phyloP scores from a whole-genome alignment of 2,797 vertebrate genomes.

The Enteromius viviparus region DNA sequence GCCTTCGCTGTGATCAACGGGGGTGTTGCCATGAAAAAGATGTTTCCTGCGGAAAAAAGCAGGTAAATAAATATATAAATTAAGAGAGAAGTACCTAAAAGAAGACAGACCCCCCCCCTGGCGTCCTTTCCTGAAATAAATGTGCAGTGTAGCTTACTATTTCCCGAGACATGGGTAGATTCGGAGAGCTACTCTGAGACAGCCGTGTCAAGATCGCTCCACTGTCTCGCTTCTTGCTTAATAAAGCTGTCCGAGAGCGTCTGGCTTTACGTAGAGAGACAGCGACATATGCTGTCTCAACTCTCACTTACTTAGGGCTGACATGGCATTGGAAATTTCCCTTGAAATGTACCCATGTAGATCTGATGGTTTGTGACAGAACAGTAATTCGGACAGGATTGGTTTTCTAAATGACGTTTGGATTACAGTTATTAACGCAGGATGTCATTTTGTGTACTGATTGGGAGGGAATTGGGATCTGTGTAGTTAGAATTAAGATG shows the following conservation, averaged over 20 bases:
- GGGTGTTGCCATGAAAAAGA: slow-evolving; percentile 22
- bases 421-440: slow-evolving; percentile 14
- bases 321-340: slow-evolving; percentile 16
- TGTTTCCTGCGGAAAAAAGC: slow-evolving; percentile 42
- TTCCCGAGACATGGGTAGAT: not conserved
- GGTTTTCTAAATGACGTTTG: slow-evolving; percentile 14
- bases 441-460: not conserved
- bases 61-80: slow-evolving; percentile 46
- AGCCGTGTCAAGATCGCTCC: not conserved
- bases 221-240: slow-evolving; percentile 12
- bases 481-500: slow-evolving; percentile 6
- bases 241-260: slow-evolving; percentile 19
- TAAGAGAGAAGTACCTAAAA: slow-evolving; percentile 57
- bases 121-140: slow-evolving; percentile 76
- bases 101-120: slow-evolving; percentile 72
- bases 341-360: not conserved
- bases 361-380: not conserved
- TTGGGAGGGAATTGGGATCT: not conserved
- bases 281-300: slow-evolving; percentile 22
- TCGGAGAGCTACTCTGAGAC: not conserved
- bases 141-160: slow-evolving; percentile 25
- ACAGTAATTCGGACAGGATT: not conserved
- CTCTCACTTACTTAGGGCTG: slow-evolving; percentile 23
- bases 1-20: slow-evolving; percentile 61
- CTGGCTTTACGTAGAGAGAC: slow-evolving; percentile 11